Base-by-base conservation (phyloP, 2,113 vertebrate genomes). In the Ceyx margarethae region DNA sequence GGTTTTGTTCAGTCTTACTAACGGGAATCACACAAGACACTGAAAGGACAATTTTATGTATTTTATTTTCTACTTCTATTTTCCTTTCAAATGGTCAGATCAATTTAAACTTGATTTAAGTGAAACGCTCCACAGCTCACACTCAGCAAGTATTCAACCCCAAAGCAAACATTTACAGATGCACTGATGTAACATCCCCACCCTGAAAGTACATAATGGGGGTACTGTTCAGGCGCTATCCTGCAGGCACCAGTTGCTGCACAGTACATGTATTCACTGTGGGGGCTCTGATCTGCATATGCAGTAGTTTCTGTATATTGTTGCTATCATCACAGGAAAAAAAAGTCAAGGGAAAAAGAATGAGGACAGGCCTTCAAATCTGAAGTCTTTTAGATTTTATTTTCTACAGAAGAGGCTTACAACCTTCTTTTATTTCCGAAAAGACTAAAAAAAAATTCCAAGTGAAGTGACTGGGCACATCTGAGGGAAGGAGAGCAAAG, bases 161-260 rank as follows among this genome's bases (percentile, higher is more conserved):
- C 33, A 91, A 85, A 92, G 84, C 89, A 94, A 95, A 95, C 87
- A 92, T 95, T 96, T 96, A 85, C 84, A 91, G 85, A 93, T 85
- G 89, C 79, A 31, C 61, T 92, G 85, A 82, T 79, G 87, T 93
- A 91, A 92, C 75, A 45, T 61, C 13, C 61, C 26, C 23, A 6
- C n/a, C 21, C 7, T 28, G 50, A 57, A 81, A 87, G 87, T 72
- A 77, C 87, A 86, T 89, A 90, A 92, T 77, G 85, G 66, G 81
- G 20, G 13, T 67, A 85, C 67, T 94, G 95, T 95, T 93, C 31
- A 60, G 85, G 77, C 5, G 2, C 62, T 90, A 8, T 94, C 87
- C 91, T 83, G 84, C 75, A 92, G 78, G 81, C 89, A 74, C 51
- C 81, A 82, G 42, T 6, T 73, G 13, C 81, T 21, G 75, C 91